These are phyloP conservation scores for Ooceraea biroi DNA, from an alignment of 1,140 invertebrate genomes.

Conservation along the genomic window DNA sequence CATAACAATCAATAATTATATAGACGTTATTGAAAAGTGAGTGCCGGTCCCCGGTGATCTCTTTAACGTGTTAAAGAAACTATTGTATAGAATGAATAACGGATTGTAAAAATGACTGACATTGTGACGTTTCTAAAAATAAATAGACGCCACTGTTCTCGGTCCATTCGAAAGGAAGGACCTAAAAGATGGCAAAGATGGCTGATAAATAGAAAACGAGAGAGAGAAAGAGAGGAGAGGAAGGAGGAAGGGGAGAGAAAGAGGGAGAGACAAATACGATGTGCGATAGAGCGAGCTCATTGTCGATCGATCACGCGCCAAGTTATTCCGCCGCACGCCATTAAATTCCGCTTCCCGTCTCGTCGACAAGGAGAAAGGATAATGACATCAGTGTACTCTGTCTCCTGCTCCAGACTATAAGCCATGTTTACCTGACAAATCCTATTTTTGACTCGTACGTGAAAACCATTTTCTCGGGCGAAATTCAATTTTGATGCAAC, in stretches of 20 bases:
- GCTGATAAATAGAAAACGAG: slow-evolving; percentile 24
- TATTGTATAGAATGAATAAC: background rate
- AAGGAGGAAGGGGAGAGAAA: background rate
- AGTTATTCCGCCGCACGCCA: slow-evolving; percentile 30
- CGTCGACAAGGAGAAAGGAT: slow-evolving; percentile 11
- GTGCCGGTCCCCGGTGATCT: too few species aligned
- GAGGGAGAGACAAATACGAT: background rate
- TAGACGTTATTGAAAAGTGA: too few species aligned
- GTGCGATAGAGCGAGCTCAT: slow-evolving; percentile 6
- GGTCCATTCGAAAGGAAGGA: slow-evolving; percentile 1
- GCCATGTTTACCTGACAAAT: background rate
- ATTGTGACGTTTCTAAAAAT: background rate
- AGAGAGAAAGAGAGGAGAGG: background rate
- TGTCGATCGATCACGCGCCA: slow-evolving; percentile 37
- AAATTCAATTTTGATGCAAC: background rate
- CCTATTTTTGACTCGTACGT: background rate
- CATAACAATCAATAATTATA: too few species aligned
- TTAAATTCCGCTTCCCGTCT: slow-evolving; percentile 35
- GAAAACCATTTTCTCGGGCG: background rate
- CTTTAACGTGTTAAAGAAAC: too few species aligned
- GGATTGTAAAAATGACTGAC: background rate
- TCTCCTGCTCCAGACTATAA: background rate
- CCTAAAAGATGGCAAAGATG: background rate
- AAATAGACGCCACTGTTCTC: background rate
- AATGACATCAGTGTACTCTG: slow-evolving; percentile 19